These are phyloP conservation scores for Procapra przewalskii DNA, from an alignment of 2,113 vertebrate genomes.

Conservation along the genomic window DNA sequence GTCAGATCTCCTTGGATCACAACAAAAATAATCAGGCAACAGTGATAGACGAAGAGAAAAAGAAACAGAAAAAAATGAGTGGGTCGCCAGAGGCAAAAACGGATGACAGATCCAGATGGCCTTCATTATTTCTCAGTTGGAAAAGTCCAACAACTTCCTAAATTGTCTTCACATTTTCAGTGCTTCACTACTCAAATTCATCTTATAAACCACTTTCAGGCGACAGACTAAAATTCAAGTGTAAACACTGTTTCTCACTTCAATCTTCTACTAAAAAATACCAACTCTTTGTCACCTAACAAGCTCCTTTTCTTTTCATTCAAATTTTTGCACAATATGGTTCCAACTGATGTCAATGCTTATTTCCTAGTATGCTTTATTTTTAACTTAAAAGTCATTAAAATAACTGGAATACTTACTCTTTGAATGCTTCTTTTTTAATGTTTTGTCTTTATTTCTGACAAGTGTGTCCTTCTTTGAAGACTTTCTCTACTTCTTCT, in stretches of 20 bases:
- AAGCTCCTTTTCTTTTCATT: neutral
- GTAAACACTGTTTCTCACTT: neutral
- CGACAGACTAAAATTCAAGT: neutral
- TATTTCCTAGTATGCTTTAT: neutral
- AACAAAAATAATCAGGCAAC: constrained; percentile 5
- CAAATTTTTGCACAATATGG: neutral
- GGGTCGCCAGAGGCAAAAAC: neutral
- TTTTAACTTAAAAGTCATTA: neutral
- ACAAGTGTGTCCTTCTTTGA: neutral
- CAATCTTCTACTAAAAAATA: neutral
- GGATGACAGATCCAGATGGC: neutral
- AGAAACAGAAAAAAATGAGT: neutral
- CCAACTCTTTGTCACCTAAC: neutral
- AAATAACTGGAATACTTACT: neutral
- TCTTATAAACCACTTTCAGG: constrained; percentile 13
- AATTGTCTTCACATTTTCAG: neutral
- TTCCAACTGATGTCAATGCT: neutral
- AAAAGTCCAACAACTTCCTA: constrained; percentile 27
- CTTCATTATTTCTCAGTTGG: constrained; percentile 25
- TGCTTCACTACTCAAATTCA: neutral
- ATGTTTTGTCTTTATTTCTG: neutral
- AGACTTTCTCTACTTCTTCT: neutral
- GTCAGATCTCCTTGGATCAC: neutral
- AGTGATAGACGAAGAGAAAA: neutral
- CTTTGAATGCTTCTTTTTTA: neutral